These are phyloP conservation scores for Bombus confusus DNA, from an alignment of 1,140 invertebrate genomes.

Conservation along the genomic window DNA sequence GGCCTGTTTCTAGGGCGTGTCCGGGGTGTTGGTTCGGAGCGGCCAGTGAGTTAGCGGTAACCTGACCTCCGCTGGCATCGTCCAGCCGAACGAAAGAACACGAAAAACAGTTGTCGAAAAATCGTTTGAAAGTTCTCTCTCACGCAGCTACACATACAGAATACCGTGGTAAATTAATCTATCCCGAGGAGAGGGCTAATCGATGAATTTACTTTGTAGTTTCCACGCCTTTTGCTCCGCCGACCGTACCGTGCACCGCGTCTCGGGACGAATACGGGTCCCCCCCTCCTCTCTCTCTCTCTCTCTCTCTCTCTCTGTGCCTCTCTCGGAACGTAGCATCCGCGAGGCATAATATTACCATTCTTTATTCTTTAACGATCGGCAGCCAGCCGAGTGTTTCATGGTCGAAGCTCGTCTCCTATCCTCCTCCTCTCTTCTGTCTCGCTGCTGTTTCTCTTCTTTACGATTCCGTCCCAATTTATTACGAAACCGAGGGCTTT, in stretches of 20 bases:
- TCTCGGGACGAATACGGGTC: not conserved
- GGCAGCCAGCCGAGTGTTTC: slow-evolving; percentile 59
- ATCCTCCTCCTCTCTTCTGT: not conserved
- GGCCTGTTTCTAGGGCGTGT: slow-evolving; percentile 70
- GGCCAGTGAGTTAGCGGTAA: slow-evolving; percentile 9
- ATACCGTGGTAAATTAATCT: slow-evolving; percentile 24
- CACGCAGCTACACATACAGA: not conserved
- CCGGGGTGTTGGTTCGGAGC: slow-evolving; percentile 16
- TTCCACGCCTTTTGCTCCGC: slow-evolving; percentile 20
- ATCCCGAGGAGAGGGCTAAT: slow-evolving; percentile 8
- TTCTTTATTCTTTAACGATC: slow-evolving; percentile 69
- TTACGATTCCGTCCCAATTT: slow-evolving; percentile 61
- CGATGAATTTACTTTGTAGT: slow-evolving; percentile 44
- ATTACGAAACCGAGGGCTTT: slow-evolving; percentile 64
- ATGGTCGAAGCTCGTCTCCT: slow-evolving; percentile 20
- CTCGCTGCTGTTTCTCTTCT: slow-evolving; percentile 17
- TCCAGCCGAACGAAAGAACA: not conserved
- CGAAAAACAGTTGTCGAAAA: slow-evolving; percentile 34
- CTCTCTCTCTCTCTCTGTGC: not conserved
- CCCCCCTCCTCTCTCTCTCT: not conserved
- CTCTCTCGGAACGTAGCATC: slow-evolving; percentile 8
- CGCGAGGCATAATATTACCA: slow-evolving; percentile 66
- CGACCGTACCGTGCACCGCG: not conserved
- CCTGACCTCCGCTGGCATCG: not conserved
- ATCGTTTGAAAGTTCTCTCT: slow-evolving; percentile 2